phyloP scores from a whole-genome alignment of 2,797 vertebrate species.

The Scolopax rusticola region DNA sequence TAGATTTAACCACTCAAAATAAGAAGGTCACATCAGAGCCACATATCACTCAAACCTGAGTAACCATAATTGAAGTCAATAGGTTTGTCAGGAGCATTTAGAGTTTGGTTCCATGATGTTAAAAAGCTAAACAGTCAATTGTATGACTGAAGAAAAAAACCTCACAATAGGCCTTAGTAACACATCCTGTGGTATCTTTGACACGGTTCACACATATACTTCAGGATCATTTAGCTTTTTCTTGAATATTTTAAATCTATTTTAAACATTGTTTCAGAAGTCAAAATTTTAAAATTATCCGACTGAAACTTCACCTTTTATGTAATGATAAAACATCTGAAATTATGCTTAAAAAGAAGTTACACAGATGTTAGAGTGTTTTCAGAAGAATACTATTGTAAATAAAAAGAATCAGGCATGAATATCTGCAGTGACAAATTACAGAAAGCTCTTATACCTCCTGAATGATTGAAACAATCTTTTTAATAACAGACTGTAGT shows the following conservation, averaged over 20 bases:
- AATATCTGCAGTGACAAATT: background rate
- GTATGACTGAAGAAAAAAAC: background rate
- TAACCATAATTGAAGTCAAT: background rate
- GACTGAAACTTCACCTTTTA: background rate
- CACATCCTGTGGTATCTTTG: background rate
- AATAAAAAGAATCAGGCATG: slow-evolving; percentile 9
- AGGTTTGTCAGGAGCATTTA: background rate
- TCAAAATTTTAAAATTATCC: background rate
- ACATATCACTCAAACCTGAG: background rate
- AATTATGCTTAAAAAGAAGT: slow-evolving; percentile 13
- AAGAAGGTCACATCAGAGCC: background rate
- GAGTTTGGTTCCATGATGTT: background rate
- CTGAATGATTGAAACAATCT: background rate
- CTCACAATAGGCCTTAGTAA: background rate
- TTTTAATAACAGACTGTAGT: background rate
- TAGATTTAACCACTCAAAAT: background rate
- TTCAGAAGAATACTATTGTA: slow-evolving; percentile 21
- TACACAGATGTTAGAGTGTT: background rate
- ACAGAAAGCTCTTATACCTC: background rate
- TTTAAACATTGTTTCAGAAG: background rate
- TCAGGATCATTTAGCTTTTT: background rate
- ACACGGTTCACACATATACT: background rate
- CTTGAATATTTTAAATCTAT: background rate
- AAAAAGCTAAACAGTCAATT: background rate
- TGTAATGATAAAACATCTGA: background rate